Evolutionary conservation across 2,888 invertebrate genomes (phyloP).

Genomic region (Agrilus biguttatus): DNA sequence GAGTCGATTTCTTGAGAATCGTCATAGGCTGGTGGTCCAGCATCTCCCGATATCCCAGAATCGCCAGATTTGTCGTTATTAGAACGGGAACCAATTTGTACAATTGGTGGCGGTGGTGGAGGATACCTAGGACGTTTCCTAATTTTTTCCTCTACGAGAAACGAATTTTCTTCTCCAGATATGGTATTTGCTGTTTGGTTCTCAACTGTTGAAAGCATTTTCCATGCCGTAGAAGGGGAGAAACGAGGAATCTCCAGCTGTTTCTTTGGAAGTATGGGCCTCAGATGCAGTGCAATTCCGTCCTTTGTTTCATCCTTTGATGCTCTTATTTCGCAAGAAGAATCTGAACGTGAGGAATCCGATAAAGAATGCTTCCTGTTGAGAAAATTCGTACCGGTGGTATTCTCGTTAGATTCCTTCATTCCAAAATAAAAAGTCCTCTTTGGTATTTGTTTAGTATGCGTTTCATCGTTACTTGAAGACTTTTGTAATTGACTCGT

Average conservation of each 20-base stretch:
- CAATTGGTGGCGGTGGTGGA: slow-evolving; percentile 32
- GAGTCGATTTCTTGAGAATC: slow-evolving; percentile 30
- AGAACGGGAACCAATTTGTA: slow-evolving; percentile 34
- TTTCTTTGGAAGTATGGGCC: slow-evolving; percentile 68
- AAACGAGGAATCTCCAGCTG: slow-evolving; percentile 64
- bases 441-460: slow-evolving; percentile 28
- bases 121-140: slow-evolving; percentile 37
- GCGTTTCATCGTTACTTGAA: slow-evolving; percentile 29
- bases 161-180: slow-evolving; percentile 23
- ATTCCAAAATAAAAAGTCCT: slow-evolving; percentile 70
- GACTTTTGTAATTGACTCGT: slow-evolving; percentile 25
- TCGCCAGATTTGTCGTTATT: slow-evolving; percentile 65
- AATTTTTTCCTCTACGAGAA: slow-evolving; percentile 38
- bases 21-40: slow-evolving; percentile 41
- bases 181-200: slow-evolving; percentile 17
- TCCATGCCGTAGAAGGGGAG: slow-evolving; percentile 74
- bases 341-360: slow-evolving; percentile 39
- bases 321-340: slow-evolving; percentile 35
- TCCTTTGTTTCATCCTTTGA: slow-evolving; percentile 28
- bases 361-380: slow-evolving; percentile 12
- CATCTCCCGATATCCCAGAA: slow-evolving; percentile 72
- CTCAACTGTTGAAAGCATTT: slow-evolving; percentile 50
- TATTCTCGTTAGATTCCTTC: slow-evolving; percentile 33
- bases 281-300: slow-evolving; percentile 56
- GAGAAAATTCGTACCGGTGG: neutral